Evolutionary conservation across 2,888 invertebrate species (phyloP), one percentile per base, ranked within the genome.

Genomic region (Eueremaeus valkanovi): DNA sequence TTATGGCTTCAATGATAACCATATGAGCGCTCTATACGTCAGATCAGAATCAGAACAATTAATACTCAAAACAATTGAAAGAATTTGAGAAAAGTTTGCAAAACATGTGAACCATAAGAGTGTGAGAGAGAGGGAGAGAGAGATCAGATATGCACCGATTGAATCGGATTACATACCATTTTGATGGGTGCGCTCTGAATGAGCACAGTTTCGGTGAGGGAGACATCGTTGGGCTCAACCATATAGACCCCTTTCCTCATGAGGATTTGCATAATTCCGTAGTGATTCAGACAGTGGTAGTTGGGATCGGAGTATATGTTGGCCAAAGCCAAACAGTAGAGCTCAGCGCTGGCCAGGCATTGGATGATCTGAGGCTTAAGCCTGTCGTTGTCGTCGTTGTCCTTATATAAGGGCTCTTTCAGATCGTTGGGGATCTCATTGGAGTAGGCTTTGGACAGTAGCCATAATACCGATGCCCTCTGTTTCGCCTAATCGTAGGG

Each of bases 221-320:
- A 91, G 82, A 90, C 88, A 84, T 93, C 94, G 77, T 90, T 88
- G 77, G 91, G 89, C 84, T 94, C 93, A 76, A 88, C 87, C 6
- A 80, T 80, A 82, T 90, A 92, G 77, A 95, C 90, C 78, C 95
- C 95, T 85, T 95, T 95, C 82, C 95, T 87, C 80, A 92, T 89
- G 82, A 97, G 87, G 75, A 93, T 93, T 87, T 95, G 95, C 82
- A 96, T 88, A 83, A 96, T 93, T 83, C 93, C 92, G 90, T 92
- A 92, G 85, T 96, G 95, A 87, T 94, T 95, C 81, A 95, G 89
- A 86, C 92, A 93, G 88, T 93, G 92, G 86, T 93, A 95, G 86
- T 94, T 94, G 78, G 94, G 95, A 86, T 96, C 95, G 79, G 93
- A 92, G 86, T 95, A 96, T 86, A 96, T 92, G 87, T 94, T 94